phyloP scores from a whole-genome alignment of 2,888 invertebrate genomes.

The Sphaerophoria taeniata region DNA sequence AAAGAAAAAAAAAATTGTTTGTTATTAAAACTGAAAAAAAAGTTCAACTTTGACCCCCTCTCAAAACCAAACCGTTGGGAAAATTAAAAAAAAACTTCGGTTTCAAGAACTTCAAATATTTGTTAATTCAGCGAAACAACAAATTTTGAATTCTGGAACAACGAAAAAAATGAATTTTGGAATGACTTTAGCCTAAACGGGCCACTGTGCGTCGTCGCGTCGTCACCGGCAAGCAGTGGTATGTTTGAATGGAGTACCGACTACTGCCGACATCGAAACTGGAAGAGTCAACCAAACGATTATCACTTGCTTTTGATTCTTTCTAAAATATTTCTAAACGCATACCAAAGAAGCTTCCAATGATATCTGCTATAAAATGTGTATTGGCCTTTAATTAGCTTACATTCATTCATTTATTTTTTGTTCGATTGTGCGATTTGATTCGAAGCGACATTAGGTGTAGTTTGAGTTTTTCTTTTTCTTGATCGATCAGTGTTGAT shows the following conservation, averaged over 20 bases:
- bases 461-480: neutral
- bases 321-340: slow-evolving; percentile 10
- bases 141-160: too few relatives aligned
- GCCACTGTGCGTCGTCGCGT: too few relatives aligned
- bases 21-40: too few relatives aligned
- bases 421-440: neutral
- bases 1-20: too few relatives aligned
- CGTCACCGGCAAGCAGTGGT: too few relatives aligned
- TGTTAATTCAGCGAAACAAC: too few relatives aligned
- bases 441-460: neutral
- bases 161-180: too few relatives aligned
- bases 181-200: too few relatives aligned
- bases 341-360: slow-evolving; percentile 29
- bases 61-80: too few relatives aligned
- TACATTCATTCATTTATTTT: slow-evolving; percentile 40
- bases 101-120: too few relatives aligned
- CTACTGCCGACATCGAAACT: neutral
- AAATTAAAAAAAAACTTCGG: too few relatives aligned
- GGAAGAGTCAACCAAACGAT: slow-evolving; percentile 22
- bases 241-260: slow-evolving; percentile 31
- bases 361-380: neutral
- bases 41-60: too few relatives aligned
- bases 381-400: slow-evolving; percentile 38
- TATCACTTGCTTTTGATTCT: slow-evolving; percentile 45
- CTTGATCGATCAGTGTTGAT: neutral